Evolutionary conservation across 2,797 vertebrate species (phyloP).

Genomic region (Vipera latastei): DNA sequence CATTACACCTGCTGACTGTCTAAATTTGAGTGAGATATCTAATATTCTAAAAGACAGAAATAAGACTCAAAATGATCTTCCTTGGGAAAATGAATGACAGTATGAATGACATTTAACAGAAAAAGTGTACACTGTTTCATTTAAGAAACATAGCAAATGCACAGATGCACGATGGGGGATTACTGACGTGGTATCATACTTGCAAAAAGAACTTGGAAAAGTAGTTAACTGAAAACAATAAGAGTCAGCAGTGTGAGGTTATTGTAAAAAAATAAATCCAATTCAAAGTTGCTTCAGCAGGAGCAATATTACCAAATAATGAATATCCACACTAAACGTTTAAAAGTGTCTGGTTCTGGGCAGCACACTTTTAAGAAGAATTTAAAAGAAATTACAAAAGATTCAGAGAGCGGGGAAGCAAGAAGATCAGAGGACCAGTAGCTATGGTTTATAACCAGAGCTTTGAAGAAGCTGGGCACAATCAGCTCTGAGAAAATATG

Average conservation of each 20-base stretch:
- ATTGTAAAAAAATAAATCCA: neutral
- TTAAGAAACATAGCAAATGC: no score
- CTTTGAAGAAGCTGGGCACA: neutral
- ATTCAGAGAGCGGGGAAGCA: neutral
- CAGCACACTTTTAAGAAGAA: neutral
- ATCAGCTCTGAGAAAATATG: neutral
- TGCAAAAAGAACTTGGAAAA: neutral
- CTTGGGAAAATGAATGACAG: no score
- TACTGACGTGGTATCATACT: no score
- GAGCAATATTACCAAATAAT: neutral
- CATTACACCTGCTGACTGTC: no score
- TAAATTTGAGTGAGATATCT: no score
- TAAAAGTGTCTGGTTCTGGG: neutral
- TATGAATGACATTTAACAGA: no score
- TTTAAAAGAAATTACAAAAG: neutral
- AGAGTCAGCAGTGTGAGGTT: neutral
- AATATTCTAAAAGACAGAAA: no score
- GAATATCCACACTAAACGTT: neutral
- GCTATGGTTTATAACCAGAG: neutral
- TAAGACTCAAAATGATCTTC: no score
- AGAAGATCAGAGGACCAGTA: neutral
- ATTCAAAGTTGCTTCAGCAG: neutral
- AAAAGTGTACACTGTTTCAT: no score
- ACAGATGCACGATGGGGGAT: no score
- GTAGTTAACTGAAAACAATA: neutral